Evolutionary conservation across 1,140 invertebrate genomes (phyloP).

Genomic region (Plodia interpunctella): DNA sequence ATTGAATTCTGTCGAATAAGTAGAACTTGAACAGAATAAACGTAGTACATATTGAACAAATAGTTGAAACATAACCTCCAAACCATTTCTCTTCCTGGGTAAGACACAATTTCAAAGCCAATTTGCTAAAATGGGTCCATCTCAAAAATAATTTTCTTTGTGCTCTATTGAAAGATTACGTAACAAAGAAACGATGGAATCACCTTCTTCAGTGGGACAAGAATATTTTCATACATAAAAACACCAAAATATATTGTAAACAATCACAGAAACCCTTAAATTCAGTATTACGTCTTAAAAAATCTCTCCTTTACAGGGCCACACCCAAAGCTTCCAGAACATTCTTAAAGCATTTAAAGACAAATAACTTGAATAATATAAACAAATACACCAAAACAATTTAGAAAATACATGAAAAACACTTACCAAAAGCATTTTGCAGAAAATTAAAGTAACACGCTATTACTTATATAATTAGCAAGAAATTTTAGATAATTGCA

Average conservation of each 20-base stretch:
- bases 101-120: conserved; percentile 79
- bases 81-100: conserved; percentile 28
- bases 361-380: conserved; percentile 39
- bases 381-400: conserved; percentile 56
- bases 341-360: conserved; percentile 40
- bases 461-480: conserved; percentile 49
- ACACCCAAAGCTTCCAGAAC: conserved; percentile 69
- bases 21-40: neutral
- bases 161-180: conserved; percentile 55
- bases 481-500: conserved; percentile 39
- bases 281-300: conserved; percentile 70
- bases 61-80: conserved; percentile 53
- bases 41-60: neutral
- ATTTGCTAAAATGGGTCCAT: conserved; percentile 87
- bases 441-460: conserved; percentile 53
- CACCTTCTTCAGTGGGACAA: conserved; percentile 76
- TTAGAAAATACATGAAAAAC: conserved; percentile 52
- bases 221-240: conserved; percentile 78
- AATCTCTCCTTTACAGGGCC: conserved; percentile 54
- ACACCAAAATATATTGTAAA: conserved; percentile 78
- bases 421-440: conserved; percentile 77
- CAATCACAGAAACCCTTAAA: conserved; percentile 74
- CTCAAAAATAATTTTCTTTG: conserved; percentile 77
- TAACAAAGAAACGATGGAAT: conserved; percentile 68
- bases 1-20: neutral